Base-by-base conservation (phyloP, 2,888 invertebrate species). In the Gibbula magus region DNA sequence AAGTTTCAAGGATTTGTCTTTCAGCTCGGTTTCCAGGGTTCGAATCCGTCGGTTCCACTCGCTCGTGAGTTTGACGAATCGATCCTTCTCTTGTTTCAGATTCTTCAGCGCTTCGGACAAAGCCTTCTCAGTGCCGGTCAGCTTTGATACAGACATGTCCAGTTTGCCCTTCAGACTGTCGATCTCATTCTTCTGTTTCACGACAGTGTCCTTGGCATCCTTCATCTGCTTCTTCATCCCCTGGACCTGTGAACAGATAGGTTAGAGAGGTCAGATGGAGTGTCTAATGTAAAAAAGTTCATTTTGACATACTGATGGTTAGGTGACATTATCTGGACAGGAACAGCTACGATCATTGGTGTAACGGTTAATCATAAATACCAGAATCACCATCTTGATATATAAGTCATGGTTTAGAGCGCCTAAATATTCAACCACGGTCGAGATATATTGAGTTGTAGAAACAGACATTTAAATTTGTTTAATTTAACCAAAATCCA, bases 121-220 rank as follows among this genome's bases (percentile, higher is more conserved):
- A 29, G 90, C 91, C 76, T 90, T 88, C 82, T 91, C 90, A 20
- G 91, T 90, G 61, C 90, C 89, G 8, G 89, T 89, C 35, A 91
- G 84, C 78, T 90, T 90, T 13, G 90, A 89, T 20, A 86, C 84
- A 0, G 90, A 89, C 89, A 90, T 89, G 77, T 90, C 89, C 32
- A 91, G 83, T 77, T 91, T 91, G 74, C 88, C 86, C 77, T 89
- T 88, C 1, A 91, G 83, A 29, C 81, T 83, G 74, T 90, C 90
- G 5, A 91, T 88, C 78, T 91, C 90, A n/a, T 83, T 79, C 77
- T 90, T 88, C 80, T 91, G 90, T 70, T 88, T 82, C 52, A 89
- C 87, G 16, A 90, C 83, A 0, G 84, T 85, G 73, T 91, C 90
- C 74, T 87, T 88, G 2, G 89, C 84, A 56, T 91, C 91, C 79